A percentile compares a stretch with the other conserved stretches of the same genome.
Conservation (phyloP, 2,888 invertebrate genomes). For the Drosophila dives region DNA sequence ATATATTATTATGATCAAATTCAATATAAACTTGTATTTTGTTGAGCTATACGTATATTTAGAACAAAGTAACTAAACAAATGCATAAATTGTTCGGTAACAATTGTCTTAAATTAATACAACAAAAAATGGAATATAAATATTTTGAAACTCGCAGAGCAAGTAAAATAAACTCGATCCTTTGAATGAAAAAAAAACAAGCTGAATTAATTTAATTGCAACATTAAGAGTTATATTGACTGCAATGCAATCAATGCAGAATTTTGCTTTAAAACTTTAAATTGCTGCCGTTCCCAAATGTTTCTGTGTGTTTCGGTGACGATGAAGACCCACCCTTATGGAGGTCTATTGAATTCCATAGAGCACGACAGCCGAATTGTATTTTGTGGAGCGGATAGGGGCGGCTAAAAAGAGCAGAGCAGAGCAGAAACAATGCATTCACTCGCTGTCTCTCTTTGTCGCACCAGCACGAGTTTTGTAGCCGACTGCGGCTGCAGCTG, state of each 20-base stretch:
- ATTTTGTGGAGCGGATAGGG: conserved; percentile 42
- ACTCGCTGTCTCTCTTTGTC: conserved; percentile 5
- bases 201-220: conserved; percentile 1
- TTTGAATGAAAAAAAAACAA: conserved; percentile 6
- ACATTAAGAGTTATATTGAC: neutral
- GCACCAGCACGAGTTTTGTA: conserved; percentile 1
- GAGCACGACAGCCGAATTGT: conserved; percentile 28
- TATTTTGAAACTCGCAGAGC: conserved; percentile 27
- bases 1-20: conserved; percentile 1
- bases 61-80: conserved; percentile 16
- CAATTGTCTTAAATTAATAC: conserved; percentile 36
- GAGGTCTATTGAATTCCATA: conserved; percentile 35
- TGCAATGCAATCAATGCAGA: conserved; percentile 39
- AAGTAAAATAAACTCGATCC: conserved; percentile 51
- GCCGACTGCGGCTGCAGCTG: conserved; percentile 58
- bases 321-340: conserved; percentile 43
- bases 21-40: conserved; percentile 6
- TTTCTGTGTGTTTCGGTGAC: conserved; percentile 4
- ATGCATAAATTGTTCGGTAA: conserved; percentile 29
- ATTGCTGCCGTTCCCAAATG: conserved; percentile 21
- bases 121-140: conserved; percentile 14
- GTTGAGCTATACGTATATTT: conserved; percentile 17
- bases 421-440: conserved; percentile 36
- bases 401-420: neutral
- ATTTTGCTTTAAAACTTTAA: conserved; percentile 19